Conservation (phyloP, 2,113 vertebrate species). For the Labeo catla region DNA sequence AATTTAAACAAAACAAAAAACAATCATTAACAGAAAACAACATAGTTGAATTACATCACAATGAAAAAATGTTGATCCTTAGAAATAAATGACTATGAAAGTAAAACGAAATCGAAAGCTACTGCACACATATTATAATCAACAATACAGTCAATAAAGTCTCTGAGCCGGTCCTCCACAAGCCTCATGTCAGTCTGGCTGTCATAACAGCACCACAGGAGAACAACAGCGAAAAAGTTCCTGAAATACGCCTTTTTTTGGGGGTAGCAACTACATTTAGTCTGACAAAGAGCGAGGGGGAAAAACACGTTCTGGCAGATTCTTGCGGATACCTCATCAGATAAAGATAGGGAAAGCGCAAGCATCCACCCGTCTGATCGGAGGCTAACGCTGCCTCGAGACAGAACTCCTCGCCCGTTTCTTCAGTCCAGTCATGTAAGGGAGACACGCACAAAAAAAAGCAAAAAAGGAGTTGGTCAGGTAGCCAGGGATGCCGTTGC, state of each 20-base stretch:
- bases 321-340: slow-evolving; percentile 44
- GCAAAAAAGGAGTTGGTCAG: slow-evolving; percentile 12
- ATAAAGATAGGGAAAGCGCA: slow-evolving; percentile 26
- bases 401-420: slow-evolving; percentile 13
- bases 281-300: slow-evolving; percentile 31
- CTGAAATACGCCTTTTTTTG: slow-evolving; percentile 64
- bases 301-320: slow-evolving; percentile 43
- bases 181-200: slow-evolving; percentile 38
- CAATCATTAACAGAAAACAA: slow-evolving; percentile 58
- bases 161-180: slow-evolving; percentile 50
- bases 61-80: slow-evolving; percentile 71
- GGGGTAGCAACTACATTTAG: slow-evolving; percentile 36
- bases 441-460: neutral
- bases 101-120: slow-evolving; percentile 74
- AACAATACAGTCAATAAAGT: slow-evolving; percentile 61
- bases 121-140: slow-evolving; percentile 71
- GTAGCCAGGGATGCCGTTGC: slow-evolving; percentile 47
- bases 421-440: slow-evolving; percentile 41
- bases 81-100: slow-evolving; percentile 68
- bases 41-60: slow-evolving; percentile 68
- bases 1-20: slow-evolving; percentile 64
- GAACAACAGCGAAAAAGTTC: slow-evolving; percentile 66
- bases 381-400: slow-evolving; percentile 42
- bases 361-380: slow-evolving; percentile 36
- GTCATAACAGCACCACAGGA: slow-evolving; percentile 55